These are phyloP conservation scores for Erebia epiphron DNA, from an alignment of 2,888 invertebrate species.

Conservation along the genomic window DNA sequence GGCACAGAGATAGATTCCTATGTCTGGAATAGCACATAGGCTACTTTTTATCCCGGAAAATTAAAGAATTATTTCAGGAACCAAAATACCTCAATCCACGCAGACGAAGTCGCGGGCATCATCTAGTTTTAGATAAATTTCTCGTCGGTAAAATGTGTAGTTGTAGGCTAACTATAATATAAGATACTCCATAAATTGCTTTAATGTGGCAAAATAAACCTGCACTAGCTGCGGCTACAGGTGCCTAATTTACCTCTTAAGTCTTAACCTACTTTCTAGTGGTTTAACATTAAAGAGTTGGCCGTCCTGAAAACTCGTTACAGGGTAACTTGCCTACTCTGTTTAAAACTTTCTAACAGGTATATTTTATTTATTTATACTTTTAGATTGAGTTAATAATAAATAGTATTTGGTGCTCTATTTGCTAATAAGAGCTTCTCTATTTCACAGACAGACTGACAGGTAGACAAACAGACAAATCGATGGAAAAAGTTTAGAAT, in stretches of 20 bases:
- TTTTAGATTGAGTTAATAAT: background rate
- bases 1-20: too few species aligned
- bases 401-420: too few species aligned
- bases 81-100: too few species aligned
- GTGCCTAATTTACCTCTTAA: conserved; percentile 57
- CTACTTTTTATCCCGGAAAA: too few species aligned
- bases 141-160: background rate
- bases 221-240: conserved; percentile 53
- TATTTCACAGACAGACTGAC: background rate
- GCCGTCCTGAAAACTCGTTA: conserved; percentile 34
- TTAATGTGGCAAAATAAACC: conserved; percentile 16
- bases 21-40: too few species aligned
- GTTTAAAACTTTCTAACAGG: background rate
- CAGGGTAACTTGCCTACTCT: background rate
- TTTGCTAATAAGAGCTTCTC: too few species aligned
- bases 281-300: conserved; percentile 64
- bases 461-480: background rate
- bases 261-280: conserved; percentile 57
- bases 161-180: background rate
- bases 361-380: background rate
- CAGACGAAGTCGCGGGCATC: too few species aligned
- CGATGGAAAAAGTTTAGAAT: background rate
- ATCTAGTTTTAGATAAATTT: background rate
- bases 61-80: too few species aligned
- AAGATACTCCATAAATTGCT: conserved; percentile 10